These are phyloP conservation scores for Eptesicus fuscus DNA, from an alignment of 2,113 vertebrate species.

Conservation along the genomic window DNA sequence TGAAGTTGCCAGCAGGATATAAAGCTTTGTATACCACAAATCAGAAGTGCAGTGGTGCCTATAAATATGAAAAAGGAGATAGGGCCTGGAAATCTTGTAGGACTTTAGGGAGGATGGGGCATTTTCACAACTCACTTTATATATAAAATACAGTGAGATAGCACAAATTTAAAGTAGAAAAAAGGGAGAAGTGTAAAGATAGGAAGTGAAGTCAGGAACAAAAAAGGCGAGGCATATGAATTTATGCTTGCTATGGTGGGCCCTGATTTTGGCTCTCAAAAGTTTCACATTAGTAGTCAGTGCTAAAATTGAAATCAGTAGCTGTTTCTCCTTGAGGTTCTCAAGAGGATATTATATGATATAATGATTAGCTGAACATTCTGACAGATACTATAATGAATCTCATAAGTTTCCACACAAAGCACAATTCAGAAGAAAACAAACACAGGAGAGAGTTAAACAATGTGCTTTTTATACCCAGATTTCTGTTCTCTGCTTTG, in stretches of 20 bases:
- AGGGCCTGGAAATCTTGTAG: neutral
- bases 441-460: neutral
- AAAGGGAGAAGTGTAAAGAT: neutral
- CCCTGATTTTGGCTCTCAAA: neutral
- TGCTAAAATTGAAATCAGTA: neutral
- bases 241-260: neutral
- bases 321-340: neutral
- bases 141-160: neutral
- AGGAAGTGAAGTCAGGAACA: neutral
- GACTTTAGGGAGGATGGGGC: neutral
- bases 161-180: neutral
- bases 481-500: neutral
- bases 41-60: neutral
- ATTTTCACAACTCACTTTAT: neutral
- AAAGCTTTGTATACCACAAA: neutral
- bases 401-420: conserved; percentile 4
- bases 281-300: neutral
- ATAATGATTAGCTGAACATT: neutral
- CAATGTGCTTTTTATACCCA: neutral
- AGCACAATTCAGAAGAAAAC: neutral
- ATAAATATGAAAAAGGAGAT: neutral
- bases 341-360: neutral
- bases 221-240: neutral
- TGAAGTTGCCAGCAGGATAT: neutral
- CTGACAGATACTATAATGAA: neutral